These are phyloP conservation scores for Tyria jacobaeae DNA, from an alignment of 2,888 invertebrate genomes.

Conservation along the genomic window DNA sequence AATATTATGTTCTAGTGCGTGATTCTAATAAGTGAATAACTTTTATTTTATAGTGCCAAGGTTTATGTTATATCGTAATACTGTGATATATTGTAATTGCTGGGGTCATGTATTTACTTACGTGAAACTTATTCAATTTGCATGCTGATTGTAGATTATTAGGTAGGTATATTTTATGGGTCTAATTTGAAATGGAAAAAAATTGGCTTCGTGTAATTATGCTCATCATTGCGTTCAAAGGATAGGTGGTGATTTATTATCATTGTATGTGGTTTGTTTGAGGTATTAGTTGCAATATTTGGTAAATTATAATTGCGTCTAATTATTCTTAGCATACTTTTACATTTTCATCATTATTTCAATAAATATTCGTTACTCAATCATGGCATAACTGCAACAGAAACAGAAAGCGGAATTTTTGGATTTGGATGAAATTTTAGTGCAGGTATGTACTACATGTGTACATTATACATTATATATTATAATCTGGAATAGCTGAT, in stretches of 20 bases:
- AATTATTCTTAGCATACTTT: not conserved
- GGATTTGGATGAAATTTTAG: no score
- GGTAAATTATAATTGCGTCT: not conserved
- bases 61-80: conserved; percentile 3
- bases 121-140: not conserved
- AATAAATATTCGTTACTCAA: no score
- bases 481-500: no score
- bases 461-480: no score
- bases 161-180: not conserved
- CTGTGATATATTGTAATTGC: conserved; percentile 11
- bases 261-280: not conserved
- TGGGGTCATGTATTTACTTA: conserved; percentile 6
- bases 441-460: no score
- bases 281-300: not conserved
- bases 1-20: not conserved
- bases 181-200: not conserved
- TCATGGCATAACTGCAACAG: no score
- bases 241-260: not conserved
- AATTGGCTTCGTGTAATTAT: not conserved
- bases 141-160: not conserved
- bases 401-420: no score
- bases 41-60: conserved; percentile 16
- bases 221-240: not conserved
- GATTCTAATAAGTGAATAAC: conserved; percentile 1
- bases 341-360: no score